Percentiles rank a stretch among this genome's conserved stretches.
Conservation (phyloP, 2,113 vertebrate genomes). For the Ploceus nigricollis region DNA sequence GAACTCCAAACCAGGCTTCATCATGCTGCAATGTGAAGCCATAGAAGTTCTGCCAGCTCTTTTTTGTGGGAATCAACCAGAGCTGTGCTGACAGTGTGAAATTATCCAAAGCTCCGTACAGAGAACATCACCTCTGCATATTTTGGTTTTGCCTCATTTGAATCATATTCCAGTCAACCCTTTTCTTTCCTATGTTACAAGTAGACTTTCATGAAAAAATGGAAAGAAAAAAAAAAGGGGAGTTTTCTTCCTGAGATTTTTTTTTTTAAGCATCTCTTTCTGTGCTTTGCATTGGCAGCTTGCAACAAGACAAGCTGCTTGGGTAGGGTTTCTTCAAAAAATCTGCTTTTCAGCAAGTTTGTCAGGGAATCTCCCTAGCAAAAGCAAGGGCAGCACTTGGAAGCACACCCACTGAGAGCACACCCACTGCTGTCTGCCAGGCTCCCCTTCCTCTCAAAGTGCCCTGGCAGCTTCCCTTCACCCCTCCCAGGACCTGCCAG, state of each 20-base stretch:
- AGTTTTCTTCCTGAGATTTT: neutral
- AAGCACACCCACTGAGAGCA: neutral
- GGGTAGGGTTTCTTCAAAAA: neutral
- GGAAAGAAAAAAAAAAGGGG: fast-evolving
- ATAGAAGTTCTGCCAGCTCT: neutral
- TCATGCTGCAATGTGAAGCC: neutral
- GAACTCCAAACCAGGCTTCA: neutral
- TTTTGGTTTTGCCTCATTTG: neutral
- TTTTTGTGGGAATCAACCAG: neutral
- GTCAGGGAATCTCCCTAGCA: neutral
- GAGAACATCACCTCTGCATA: neutral
- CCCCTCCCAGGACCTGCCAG: neutral
- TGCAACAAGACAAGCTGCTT: neutral
- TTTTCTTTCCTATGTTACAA: neutral
- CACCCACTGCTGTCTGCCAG: neutral
- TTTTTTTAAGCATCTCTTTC: neutral
- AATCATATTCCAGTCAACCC: neutral
- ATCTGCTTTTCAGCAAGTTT: neutral
- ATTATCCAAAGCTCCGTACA: neutral
- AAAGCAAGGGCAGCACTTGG: neutral
- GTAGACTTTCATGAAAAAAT: neutral
- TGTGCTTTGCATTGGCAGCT: neutral
- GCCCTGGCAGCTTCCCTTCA: neutral
- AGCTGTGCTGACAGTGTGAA: neutral
- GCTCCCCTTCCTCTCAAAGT: neutral